These are phyloP conservation scores for Dermatemys mawii DNA, from an alignment of 2,113 vertebrate species.

Conservation along the genomic window DNA sequence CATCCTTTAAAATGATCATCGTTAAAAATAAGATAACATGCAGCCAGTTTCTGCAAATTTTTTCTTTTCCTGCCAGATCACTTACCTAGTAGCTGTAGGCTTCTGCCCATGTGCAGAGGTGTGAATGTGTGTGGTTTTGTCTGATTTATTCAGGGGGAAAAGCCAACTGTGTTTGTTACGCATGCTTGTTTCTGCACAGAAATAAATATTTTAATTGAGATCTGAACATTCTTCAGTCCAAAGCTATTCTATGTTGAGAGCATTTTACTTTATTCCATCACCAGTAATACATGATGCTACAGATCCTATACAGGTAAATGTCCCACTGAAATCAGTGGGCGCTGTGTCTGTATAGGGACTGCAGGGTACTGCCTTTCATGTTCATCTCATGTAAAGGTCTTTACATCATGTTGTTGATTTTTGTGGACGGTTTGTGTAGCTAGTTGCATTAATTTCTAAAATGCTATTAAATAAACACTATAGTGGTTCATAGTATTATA, in stretches of 20 bases:
- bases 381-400: background rate
- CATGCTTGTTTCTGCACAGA: background rate
- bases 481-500: conserved; percentile 43
- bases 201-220: background rate
- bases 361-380: background rate
- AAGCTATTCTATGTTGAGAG: background rate
- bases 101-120: background rate
- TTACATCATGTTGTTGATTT: background rate
- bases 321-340: background rate
- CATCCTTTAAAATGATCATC: background rate
- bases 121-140: background rate
- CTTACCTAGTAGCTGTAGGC: background rate
- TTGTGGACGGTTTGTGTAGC: background rate
- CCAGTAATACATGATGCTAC: background rate
- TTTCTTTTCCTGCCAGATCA: background rate
- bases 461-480: conserved; percentile 37
- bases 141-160: background rate
- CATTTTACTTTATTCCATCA: background rate
- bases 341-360: background rate
- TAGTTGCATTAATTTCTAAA: background rate
- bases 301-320: background rate
- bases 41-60: background rate
- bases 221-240: conserved; percentile 23
- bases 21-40: background rate
- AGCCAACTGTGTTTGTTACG: background rate